A percentile compares a stretch with the other conserved stretches of the same genome.
Evolutionary conservation across 2,888 invertebrate genomes (phyloP).

Genomic region (Yponomeuta evonymella): DNA sequence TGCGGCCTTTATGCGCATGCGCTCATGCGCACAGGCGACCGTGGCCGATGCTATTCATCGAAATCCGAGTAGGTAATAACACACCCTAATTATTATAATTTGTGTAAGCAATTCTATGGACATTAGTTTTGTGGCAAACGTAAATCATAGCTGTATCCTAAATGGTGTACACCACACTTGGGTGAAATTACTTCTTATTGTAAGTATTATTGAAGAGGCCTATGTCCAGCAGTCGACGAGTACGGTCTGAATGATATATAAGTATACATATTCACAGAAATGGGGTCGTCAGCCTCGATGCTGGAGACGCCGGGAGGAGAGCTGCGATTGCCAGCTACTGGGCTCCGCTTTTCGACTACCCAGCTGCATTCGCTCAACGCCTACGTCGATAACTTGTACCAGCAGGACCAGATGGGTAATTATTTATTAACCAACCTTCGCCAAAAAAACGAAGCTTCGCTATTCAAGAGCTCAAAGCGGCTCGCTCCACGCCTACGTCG

Average conservation of each 20-base stretch:
- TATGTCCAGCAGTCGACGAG: too few species aligned
- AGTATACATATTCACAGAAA: conserved; percentile 23
- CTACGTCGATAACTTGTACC: conserved; percentile 51
- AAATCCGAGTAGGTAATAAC: neutral
- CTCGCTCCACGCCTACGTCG: conserved; percentile 54
- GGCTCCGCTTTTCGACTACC: conserved; percentile 49
- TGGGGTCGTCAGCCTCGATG: conserved; percentile 58
- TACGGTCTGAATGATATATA: too few species aligned
- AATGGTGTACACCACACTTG: too few species aligned
- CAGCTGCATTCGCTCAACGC: conserved; percentile 59
- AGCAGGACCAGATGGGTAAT: conserved; percentile 61
- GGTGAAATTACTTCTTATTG: too few species aligned
- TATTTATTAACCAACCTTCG: too few species aligned
- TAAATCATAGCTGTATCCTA: neutral
- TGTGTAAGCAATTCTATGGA: neutral
- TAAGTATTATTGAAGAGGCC: too few species aligned
- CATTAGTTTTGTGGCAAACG: neutral
- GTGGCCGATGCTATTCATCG: conserved; percentile 5
- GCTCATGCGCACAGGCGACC: conserved; percentile 8
- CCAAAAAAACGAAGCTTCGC: too few species aligned
- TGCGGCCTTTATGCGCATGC: conserved; percentile 38
- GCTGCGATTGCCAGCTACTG: conserved; percentile 54
- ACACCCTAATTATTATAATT: neutral
- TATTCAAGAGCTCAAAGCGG: conserved; percentile 21
- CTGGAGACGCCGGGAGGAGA: conserved; percentile 59